A percentile compares a stretch with the other conserved stretches of the same genome.
These are phyloP conservation scores for Eupelmus urozonus DNA, from an alignment of 2,888 invertebrate genomes.

Conservation along the genomic window DNA sequence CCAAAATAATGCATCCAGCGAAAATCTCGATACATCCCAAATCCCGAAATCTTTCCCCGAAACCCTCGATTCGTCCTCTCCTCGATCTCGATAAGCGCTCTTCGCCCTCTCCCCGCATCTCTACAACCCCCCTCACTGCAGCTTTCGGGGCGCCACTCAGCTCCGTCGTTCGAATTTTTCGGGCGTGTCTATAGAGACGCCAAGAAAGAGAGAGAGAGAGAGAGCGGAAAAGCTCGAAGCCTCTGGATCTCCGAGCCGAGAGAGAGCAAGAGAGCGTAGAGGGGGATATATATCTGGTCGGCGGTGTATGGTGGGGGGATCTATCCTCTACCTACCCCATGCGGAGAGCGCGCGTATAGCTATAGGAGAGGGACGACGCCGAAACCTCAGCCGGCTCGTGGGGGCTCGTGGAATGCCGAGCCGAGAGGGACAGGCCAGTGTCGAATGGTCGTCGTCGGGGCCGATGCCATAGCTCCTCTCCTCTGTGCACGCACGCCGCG, in stretches of 20 bases:
- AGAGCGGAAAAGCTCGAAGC: background rate
- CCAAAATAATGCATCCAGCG: no score
- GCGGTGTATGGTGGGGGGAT: background rate
- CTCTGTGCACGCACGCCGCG: background rate
- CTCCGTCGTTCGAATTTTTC: slow-evolving; percentile 50
- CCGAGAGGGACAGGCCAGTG: slow-evolving; percentile 53
- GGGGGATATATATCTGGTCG: background rate
- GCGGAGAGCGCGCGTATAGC: slow-evolving; percentile 41
- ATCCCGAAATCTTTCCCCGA: slow-evolving; percentile 35
- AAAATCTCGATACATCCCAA: no score
- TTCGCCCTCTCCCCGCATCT: background rate
- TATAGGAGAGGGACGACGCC: no score
- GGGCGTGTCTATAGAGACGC: slow-evolving; percentile 36
- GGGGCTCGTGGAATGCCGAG: slow-evolving; percentile 46
- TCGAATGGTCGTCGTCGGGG: slow-evolving; percentile 48
- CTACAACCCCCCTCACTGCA: background rate
- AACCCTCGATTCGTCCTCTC: slow-evolving; percentile 37
- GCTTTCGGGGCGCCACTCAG: no score
- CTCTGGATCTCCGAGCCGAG: no score
- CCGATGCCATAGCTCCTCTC: slow-evolving; percentile 34
- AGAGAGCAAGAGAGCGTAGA: background rate
- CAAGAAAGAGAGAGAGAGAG: slow-evolving; percentile 19
- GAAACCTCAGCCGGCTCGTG: slow-evolving; percentile 55
- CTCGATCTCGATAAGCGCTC: slow-evolving; percentile 36
- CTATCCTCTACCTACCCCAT: background rate